phyloP scores from a whole-genome alignment of 2,888 invertebrate genomes.

The Drosophila pullipes region DNA sequence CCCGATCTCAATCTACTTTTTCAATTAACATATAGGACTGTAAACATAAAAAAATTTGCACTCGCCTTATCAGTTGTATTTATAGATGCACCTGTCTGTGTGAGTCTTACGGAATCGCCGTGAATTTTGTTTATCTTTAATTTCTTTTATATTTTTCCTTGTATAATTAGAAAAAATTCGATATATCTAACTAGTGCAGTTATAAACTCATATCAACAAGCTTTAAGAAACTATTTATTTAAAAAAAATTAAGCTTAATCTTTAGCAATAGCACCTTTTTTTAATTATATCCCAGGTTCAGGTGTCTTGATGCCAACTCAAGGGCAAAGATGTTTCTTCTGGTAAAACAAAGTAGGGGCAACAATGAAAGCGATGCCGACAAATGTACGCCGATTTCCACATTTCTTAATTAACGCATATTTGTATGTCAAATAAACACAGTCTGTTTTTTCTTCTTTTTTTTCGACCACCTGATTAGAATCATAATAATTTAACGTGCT shows the following conservation, averaged over 20 bases:
- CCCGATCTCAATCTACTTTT: constrained; percentile 40
- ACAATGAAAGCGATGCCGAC: constrained; percentile 52
- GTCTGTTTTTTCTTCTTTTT: constrained; percentile 28
- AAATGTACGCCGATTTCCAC: constrained; percentile 36
- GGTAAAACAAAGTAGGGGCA: constrained; percentile 5
- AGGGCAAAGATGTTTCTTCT: not conserved
- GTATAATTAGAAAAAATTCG: too few relatives aligned
- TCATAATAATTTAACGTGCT: constrained; percentile 18
- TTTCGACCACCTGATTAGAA: constrained; percentile 22
- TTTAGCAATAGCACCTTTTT: not conserved
- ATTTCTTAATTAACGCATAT: constrained; percentile 57
- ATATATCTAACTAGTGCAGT: not conserved
- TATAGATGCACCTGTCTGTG: constrained; percentile 23
- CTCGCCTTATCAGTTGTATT: constrained; percentile 39
- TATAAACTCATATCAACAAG: not conserved
- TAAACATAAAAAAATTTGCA: constrained; percentile 32
- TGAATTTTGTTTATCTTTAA: constrained; percentile 8
- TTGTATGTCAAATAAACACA: constrained; percentile 50
- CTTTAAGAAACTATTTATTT: not conserved
- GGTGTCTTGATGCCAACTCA: not conserved
- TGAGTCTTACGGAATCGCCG: constrained; percentile 2
- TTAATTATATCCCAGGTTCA: not conserved
- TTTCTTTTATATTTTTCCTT: too few relatives aligned
- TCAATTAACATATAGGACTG: constrained; percentile 41
- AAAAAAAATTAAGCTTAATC: not conserved